Evolutionary conservation across 2,797 vertebrate genomes (phyloP).

Genomic region (Coranthus polyacanthus): DNA sequence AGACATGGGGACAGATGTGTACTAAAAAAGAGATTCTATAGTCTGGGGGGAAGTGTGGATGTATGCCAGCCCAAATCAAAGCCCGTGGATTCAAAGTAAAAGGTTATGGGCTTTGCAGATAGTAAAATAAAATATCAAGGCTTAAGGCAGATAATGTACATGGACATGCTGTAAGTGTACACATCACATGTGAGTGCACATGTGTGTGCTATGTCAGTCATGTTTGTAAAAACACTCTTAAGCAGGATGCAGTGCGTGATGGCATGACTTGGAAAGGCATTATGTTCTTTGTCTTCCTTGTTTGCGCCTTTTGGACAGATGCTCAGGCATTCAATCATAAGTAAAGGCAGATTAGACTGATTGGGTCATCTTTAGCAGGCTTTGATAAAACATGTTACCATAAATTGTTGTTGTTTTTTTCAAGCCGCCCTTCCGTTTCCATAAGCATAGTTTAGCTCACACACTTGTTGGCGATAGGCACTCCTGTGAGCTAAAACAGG

Average conservation of each 20-base stretch:
- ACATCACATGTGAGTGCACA: slow-evolving; percentile 34
- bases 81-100: slow-evolving; percentile 72
- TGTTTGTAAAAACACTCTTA: slow-evolving; percentile 27
- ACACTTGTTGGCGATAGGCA: slow-evolving; percentile 59
- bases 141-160: slow-evolving; percentile 68
- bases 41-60: slow-evolving; percentile 47
- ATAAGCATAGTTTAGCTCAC: slow-evolving; percentile 50
- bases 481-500: slow-evolving; percentile 54
- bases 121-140: slow-evolving; percentile 75
- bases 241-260: slow-evolving; percentile 25
- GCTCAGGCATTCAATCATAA: slow-evolving; percentile 55
- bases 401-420: slow-evolving; percentile 40
- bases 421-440: slow-evolving; percentile 8
- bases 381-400: slow-evolving; percentile 55
- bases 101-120: slow-evolving; percentile 76
- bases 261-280: slow-evolving; percentile 42
- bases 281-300: slow-evolving; percentile 56
- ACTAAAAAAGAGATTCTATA: slow-evolving; percentile 47
- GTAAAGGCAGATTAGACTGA: slow-evolving; percentile 64
- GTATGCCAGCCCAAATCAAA: slow-evolving; percentile 64
- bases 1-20: slow-evolving; percentile 61
- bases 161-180: slow-evolving; percentile 21
- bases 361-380: slow-evolving; percentile 60
- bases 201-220: slow-evolving; percentile 21
- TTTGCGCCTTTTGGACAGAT: slow-evolving; percentile 66